These are phyloP conservation scores for Morelia viridis DNA, from an alignment of 2,797 vertebrate genomes.

Conservation along the genomic window DNA sequence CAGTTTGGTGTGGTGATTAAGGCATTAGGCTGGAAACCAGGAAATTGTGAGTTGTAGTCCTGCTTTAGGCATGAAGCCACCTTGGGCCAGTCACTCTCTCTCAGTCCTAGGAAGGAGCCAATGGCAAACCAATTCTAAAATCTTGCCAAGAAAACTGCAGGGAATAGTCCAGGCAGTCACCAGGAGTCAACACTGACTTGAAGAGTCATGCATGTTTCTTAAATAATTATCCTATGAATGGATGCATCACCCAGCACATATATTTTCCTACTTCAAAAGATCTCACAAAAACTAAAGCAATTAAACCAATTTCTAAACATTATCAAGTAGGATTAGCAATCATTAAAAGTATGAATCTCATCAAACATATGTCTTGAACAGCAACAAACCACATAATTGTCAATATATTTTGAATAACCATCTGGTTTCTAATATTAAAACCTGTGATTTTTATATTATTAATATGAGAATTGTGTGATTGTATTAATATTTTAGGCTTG, in stretches of 20 bases:
- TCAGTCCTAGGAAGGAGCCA: not conserved
- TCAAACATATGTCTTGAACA: conserved; percentile 24
- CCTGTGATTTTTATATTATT: conserved; percentile 12
- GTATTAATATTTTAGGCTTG: not conserved
- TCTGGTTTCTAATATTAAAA: conserved; percentile 28
- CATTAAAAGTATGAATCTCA: conserved; percentile 5
- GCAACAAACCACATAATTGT: conserved; percentile 32
- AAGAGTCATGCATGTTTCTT: not conserved
- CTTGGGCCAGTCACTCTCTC: not conserved
- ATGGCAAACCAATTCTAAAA: not conserved
- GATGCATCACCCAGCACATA: too few relatives aligned
- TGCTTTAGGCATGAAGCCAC: not conserved
- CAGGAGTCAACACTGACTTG: not conserved
- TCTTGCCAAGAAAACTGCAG: not conserved
- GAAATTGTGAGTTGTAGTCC: not conserved
- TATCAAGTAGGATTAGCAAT: conserved; percentile 7
- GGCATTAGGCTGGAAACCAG: not conserved
- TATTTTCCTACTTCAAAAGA: not conserved
- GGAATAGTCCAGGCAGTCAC: not conserved
- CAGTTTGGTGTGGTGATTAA: not conserved
- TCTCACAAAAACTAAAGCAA: not conserved
- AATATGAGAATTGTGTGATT: conserved; percentile 14
- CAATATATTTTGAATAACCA: conserved; percentile 24
- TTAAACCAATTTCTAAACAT: not conserved
- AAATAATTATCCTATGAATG: not conserved